Base-by-base conservation (phyloP, 2,113 vertebrate genomes). In the Crocuta crocuta region DNA sequence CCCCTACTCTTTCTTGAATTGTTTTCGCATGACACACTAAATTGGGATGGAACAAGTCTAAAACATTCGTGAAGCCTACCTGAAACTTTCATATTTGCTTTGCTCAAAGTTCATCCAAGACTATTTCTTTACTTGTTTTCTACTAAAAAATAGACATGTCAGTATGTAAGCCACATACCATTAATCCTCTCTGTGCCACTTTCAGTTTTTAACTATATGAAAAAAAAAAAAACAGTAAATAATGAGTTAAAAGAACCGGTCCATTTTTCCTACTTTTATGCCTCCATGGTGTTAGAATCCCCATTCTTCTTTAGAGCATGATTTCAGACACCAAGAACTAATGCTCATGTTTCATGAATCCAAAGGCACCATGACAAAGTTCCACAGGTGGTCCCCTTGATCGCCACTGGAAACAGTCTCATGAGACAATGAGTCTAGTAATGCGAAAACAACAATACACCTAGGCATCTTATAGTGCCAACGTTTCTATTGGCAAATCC, bases 81-180 rank as follows among this genome's bases (percentile, higher is more conserved):
- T 63, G 66, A 96, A 92, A 35, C 70, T 87, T 83, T 84, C 55
- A n/a, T 65, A 92, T 33, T 71, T 82, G 55, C 71, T n/a, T 86
- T 21, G 50, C 5, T 89, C 28, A 81, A 45, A 85, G 2, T 11
- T 89, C 63, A 95, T 4, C 21, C 24, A 28, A 43, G 16, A 74
- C 24, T 35, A 43, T 13, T 11, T 35, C 16, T n/a, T 73, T 21
- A 5, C 23, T 39, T 33, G 6, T 61, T 80, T 84, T 89, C 17
- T 89, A 39, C 6, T 50, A 28, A 91, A 84, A 94, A 80, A 43
- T 7, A 10, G 5, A 26, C 0, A 6, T 43, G 17, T 74, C 63
- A 50, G 43, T 65, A 78, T 48, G 2, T 50, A 92, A 89, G 17
- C 17, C 35, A 53, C 7, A 39, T 63, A 33, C 17, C 35, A n/a